phyloP scores from a whole-genome alignment of 2,113 vertebrate genomes.

The Anthoscopus minutus region DNA sequence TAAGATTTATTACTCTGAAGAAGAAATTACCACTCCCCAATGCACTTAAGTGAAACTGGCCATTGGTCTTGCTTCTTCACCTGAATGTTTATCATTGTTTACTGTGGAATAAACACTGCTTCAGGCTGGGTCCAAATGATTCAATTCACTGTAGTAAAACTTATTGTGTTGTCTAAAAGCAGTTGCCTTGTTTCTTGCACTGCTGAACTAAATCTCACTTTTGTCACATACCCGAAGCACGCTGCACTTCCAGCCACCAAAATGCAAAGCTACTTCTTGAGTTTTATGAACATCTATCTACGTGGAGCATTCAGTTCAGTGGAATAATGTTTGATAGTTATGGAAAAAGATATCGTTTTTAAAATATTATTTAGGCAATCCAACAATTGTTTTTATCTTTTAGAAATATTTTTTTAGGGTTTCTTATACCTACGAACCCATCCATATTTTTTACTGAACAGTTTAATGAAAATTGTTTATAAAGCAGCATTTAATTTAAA shows the following conservation, averaged over 20 bases:
- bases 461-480: not conserved
- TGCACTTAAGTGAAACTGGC: fast-evolving
- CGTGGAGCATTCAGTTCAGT: not conserved
- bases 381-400: not conserved
- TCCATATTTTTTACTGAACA: not conserved
- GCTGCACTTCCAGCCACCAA: not conserved
- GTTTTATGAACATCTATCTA: not conserved
- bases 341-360: not conserved
- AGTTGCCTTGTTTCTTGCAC: not conserved
- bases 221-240: not conserved
- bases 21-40: not conserved
- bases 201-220: not conserved
- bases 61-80: not conserved
- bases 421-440: not conserved
- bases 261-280: not conserved
- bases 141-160: not conserved
- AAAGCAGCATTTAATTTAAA: not conserved
- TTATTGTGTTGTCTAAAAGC: not conserved
- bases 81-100: not conserved
- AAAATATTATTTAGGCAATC: not conserved
- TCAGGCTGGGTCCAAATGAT: not conserved
- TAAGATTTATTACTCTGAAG: not conserved
- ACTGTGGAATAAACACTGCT: not conserved
- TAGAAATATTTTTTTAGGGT: not conserved
- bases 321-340: not conserved